Evolutionary conservation across 2,888 invertebrate genomes (phyloP), one percentile per base, ranked within the genome.

Genomic region (Nudaria mundana): DNA sequence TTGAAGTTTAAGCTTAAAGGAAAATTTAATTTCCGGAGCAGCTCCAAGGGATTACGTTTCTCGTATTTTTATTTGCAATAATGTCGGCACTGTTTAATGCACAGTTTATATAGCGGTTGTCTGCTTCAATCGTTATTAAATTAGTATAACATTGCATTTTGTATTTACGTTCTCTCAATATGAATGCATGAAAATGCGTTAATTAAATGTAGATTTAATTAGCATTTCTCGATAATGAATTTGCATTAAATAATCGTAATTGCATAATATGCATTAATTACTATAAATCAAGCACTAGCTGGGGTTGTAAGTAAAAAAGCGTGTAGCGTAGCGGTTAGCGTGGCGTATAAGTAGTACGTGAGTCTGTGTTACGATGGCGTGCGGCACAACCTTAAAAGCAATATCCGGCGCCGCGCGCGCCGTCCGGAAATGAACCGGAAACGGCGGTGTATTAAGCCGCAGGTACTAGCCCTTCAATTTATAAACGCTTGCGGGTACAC

Each of bases 401-500:
- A 89, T 89, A 89, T 89, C 89, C 89, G 89, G 87, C 77, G 75
- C 76, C 79, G 85, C 84, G 85, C 86, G 87, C 83, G 82, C 79
- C 81, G 81, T 63, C 84, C 83, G 89, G 89, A 89, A 89, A 89
- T 89, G 89, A 89, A 89, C 82, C 89, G 89, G 89, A 89, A 89
- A 88, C 88, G 77, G 86, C 76, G 88, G 88, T 84, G 88, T 88
- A 89, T 89, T 89, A 89, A 88, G 89, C 88, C 81, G 81, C 88
- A 88, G 88, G 88, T 88, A 88, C 79, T 76, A 80, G 82, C 84
- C 86, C 87, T 88, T 87, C 86, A 87, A 88, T 88, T 88, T 87
- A 88, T 85, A 88, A 88, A 82, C 79, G 85, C 87, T 76, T 71
- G 83, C 78, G 79, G 80, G 75, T 64, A 71, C 75, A 72, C 76